Evolutionary conservation across 2,113 vertebrate species (phyloP), one percentile per base, ranked within the genome.

Genomic region (Capreolus pygargus): DNA sequence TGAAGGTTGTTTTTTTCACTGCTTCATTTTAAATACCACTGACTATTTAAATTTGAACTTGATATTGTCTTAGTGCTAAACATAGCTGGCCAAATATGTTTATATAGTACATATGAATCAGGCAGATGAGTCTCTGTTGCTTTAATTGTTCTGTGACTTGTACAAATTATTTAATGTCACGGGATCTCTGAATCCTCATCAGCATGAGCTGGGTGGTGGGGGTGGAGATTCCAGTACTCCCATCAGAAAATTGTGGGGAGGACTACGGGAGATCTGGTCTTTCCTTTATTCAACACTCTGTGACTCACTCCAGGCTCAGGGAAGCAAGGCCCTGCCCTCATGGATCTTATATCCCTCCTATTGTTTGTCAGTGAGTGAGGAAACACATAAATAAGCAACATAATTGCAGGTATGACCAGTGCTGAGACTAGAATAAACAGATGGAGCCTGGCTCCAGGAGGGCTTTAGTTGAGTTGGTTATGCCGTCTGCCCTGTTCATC

Each of bases 121-220:
- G 52, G 50, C 61, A 45, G 61, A 61, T 76, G 64, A 64, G 57
- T 64, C 45, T 28, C 47, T 8, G 3, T 79, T 6, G 16, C 45
- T 78, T 82, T 30, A 54, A 91, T 91, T 92, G 45, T 91, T 81
- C 57, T 92, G 28, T 85, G 97, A 95, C 81, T 87, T 85, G 52
- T 81, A 30, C 45, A 85, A 39, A 67, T 87, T 28, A 33, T 27
- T 79, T 52, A 45, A 64, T 78, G 92, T 52, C 81, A 50, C 79
- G 78, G 25, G 15, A 36, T 88, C 45, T 50, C 57, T 14, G 13
- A 84, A 85, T 82, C 21, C 33, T 55, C 39, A 5, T 78, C 47
- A 43, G 50, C 36, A 55, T 47, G 74, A 33, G 6, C 6, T 39
- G 23, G 23, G 14, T 52, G 52, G 19, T 23, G 4, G 21, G 27